Evolutionary conservation across 2,888 invertebrate genomes (phyloP).

Genomic region (Drosophila anceps): DNA sequence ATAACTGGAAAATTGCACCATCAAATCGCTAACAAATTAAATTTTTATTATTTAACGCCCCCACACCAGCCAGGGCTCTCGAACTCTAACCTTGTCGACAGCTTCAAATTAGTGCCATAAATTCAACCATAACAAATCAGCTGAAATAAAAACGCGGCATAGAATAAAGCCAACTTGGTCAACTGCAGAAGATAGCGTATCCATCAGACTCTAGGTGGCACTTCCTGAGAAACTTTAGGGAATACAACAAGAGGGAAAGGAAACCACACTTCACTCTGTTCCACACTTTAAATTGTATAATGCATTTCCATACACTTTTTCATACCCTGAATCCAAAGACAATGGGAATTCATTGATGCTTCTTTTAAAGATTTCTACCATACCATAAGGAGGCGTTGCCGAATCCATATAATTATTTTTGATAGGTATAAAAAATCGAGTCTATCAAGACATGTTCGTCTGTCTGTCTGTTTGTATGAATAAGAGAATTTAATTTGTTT

Average conservation of each 20-base stretch:
- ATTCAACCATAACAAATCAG: conserved; percentile 1
- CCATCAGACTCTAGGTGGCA: neutral
- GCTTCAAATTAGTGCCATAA: conserved; percentile 24
- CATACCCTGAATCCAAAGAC: neutral
- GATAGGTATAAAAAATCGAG: neutral
- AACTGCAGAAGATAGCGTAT: neutral
- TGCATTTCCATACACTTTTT: too few species aligned
- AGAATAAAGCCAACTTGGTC: neutral
- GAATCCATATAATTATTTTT: neutral
- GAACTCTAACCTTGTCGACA: conserved; percentile 61
- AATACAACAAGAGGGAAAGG: neutral
- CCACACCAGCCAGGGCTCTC: conserved; percentile 46
- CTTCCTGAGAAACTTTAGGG: neutral
- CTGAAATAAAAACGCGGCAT: neutral
- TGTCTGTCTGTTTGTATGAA: neutral
- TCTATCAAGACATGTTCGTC: neutral
- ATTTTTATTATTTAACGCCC: conserved; percentile 49
- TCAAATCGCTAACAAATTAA: conserved; percentile 64
- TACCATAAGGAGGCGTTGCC: neutral
- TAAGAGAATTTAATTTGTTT: neutral
- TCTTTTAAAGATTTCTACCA: neutral
- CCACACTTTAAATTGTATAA: too few species aligned
- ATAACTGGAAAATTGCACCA: conserved; percentile 72
- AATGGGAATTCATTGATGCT: neutral
- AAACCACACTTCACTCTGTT: too few species aligned